Conservation (phyloP, 2,113 vertebrate species). For the Pogonocichla stellata region DNA sequence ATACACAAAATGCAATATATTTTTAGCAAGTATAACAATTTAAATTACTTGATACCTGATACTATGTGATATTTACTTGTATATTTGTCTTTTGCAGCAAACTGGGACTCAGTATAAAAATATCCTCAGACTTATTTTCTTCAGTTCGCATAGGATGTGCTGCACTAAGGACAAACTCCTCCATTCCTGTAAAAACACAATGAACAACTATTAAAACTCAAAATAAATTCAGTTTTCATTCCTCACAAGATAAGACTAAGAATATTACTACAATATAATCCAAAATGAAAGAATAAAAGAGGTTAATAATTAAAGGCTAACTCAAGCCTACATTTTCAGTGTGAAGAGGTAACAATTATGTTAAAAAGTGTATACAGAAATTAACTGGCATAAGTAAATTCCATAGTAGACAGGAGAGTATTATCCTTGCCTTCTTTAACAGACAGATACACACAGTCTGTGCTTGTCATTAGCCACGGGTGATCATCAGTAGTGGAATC, state of each 20-base stretch:
- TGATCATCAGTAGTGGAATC: conserved; percentile 75
- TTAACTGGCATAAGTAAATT: neutral
- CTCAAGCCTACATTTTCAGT: neutral
- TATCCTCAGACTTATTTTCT: conserved; percentile 73
- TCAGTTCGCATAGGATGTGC: conserved; percentile 65
- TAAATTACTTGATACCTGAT: conserved; percentile 62
- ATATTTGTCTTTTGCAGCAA: conserved; percentile 82
- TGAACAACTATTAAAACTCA: neutral
- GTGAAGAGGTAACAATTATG: neutral
- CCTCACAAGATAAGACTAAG: neutral
- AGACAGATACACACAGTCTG: conserved; percentile 74
- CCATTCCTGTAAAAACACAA: conserved; percentile 65
- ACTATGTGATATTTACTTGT: conserved; percentile 82
- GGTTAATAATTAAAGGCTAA: neutral
- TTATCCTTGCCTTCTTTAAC: conserved; percentile 77
- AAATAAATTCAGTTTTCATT: neutral
- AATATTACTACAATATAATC: neutral
- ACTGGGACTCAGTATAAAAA: conserved; percentile 83
- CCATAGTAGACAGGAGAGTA: neutral
- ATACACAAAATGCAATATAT: neutral
- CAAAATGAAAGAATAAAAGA: neutral
- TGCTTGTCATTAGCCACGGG: conserved; percentile 80
- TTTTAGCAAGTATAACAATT: conserved; percentile 2
- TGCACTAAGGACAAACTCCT: conserved; percentile 83
- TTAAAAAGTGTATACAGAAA: neutral